phyloP scores from a whole-genome alignment of 2,888 invertebrate genomes.

The Keiferia lycopersicella region DNA sequence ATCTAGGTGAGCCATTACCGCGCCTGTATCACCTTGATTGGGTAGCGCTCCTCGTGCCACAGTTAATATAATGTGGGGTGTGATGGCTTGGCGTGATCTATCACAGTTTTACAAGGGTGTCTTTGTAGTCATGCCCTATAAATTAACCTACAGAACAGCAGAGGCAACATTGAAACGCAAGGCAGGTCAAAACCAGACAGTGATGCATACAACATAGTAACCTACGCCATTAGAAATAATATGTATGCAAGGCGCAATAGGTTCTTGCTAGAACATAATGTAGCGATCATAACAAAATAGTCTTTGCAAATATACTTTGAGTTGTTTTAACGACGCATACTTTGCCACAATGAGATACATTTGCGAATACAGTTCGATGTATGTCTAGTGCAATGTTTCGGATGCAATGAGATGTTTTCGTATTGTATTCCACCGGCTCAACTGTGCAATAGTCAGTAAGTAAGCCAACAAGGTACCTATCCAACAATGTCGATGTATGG shows the following conservation, averaged over 20 bases:
- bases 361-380: not conserved
- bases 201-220: not conserved
- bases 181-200: not conserved
- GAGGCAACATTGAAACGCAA: not conserved
- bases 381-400: not conserved
- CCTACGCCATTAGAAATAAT: not conserved
- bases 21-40: conserved; percentile 9
- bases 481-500: not conserved
- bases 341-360: not conserved
- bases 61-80: not conserved
- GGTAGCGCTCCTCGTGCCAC: conserved; percentile 1
- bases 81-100: conserved; percentile 5
- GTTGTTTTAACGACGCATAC: not conserved
- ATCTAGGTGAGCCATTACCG: conserved; percentile 3
- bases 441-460: too few species aligned
- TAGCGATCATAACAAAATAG: not conserved
- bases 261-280: not conserved
- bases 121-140: too few species aligned
- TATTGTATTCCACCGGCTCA: too few species aligned
- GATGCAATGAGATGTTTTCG: too few species aligned
- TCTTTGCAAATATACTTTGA: not conserved
- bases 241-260: conserved; percentile 4
- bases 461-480: not conserved
- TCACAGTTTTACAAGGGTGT: not conserved
- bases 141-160: too few species aligned